A percentile compares a stretch with the other conserved stretches of the same genome.
Evolutionary conservation across 2,113 vertebrate species (phyloP).

Genomic region (Tachysurus vachellii): DNA sequence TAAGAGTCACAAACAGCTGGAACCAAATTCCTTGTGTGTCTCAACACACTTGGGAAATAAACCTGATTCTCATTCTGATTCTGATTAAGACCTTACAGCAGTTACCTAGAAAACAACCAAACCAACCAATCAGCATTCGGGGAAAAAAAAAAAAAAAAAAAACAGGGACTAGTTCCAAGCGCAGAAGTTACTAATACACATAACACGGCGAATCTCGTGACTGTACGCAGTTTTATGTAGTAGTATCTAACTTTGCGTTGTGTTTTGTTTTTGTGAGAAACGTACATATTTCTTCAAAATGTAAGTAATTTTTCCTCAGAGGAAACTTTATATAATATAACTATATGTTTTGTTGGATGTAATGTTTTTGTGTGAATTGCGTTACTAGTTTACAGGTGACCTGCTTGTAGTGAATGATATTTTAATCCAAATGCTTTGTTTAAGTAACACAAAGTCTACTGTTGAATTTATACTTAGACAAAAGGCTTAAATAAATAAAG

Average conservation of each 20-base stretch:
- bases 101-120: too few species aligned
- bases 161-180: slow-evolving; percentile 39
- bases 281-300: too few species aligned
- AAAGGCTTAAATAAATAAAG: neutral
- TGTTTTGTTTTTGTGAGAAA: too few species aligned
- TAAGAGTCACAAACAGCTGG: too few species aligned
- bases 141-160: too few species aligned
- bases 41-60: too few species aligned
- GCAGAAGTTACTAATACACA: slow-evolving; percentile 47
- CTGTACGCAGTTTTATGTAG: neutral
- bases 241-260: neutral
- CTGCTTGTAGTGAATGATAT: neutral
- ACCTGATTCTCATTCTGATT: too few species aligned
- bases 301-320: neutral
- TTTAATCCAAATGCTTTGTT: neutral
- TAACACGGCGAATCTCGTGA: slow-evolving; percentile 42
- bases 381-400: neutral
- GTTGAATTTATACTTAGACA: neutral
- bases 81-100: too few species aligned
- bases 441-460: neutral
- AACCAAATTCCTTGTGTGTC: too few species aligned
- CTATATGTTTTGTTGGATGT: neutral
- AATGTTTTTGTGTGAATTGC: neutral
- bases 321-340: neutral
- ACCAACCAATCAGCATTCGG: slow-evolving; percentile 65